Conservation (phyloP, 2,797 vertebrate genomes). For the Craterocephalus amniculus region DNA sequence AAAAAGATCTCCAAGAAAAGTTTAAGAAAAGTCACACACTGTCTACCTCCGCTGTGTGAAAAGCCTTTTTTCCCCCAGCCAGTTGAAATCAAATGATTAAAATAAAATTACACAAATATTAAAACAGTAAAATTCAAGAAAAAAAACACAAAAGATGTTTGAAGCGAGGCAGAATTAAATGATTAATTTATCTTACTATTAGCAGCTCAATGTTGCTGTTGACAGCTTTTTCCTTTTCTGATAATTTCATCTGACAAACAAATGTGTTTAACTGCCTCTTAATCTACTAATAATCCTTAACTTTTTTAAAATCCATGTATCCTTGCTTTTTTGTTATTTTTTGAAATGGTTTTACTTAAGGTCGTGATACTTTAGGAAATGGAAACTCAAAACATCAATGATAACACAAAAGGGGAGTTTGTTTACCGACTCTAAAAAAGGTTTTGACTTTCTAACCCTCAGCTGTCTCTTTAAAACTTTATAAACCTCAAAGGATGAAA, state of each 20-base stretch:
- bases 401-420: slow-evolving; percentile 21
- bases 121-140: background rate
- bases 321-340: background rate
- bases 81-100: background rate
- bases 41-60: background rate
- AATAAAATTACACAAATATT: background rate
- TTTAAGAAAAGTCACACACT: slow-evolving; percentile 44
- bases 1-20: slow-evolving; percentile 45
- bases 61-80: background rate
- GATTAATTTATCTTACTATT: background rate
- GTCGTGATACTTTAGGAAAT: slow-evolving; percentile 27
- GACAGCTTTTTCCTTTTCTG: slow-evolving; percentile 15
- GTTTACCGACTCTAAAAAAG: background rate
- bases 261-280: background rate
- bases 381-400: background rate
- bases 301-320: background rate
- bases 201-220: slow-evolving; percentile 11
- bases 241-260: background rate
- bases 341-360: background rate
- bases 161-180: background rate
- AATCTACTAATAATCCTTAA: no score
- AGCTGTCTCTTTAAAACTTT: background rate
- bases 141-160: background rate
- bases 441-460: background rate
- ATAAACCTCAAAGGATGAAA: background rate